Base-by-base conservation (phyloP, 2,113 vertebrate genomes). In the Thunnus thynnus region DNA sequence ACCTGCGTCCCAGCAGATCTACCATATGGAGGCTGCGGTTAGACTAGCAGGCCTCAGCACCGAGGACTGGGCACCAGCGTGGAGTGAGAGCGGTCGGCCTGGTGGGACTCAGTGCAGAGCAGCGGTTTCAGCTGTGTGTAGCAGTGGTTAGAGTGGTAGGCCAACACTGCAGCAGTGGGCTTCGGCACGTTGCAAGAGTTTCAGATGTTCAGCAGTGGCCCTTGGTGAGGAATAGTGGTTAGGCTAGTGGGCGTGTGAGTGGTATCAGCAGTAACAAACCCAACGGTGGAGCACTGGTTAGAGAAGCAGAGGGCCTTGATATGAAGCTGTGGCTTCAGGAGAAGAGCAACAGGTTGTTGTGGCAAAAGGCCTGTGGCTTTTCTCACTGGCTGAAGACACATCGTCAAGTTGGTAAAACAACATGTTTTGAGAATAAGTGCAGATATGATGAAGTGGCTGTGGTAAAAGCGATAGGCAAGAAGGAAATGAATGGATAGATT, bases 1-100 rank as follows among this genome's bases (percentile, higher is more conserved):
- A 95, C 90, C 94, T 94, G 93, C 90, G 88, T 92, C 93, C 94
- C 93, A 88, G 88, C 88, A 93, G 94, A 92, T 92, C 87, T 41
- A 90, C 86, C 92, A 85, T 89, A 90, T 86, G 90, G 89, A 90
- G 87, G 82, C 88, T 89, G 92, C 71, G 91, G 93, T 93, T 89
- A 86, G 84, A 83, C 79, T 48, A 86, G 84, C 82, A 77, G 86
- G 88, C 91, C 88, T 91, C 84, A 76, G 82, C 61, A 18, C 69
- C 1, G 67, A 71, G 62, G 72, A 85, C 83, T 80, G 90, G 88
- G 91, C 90, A 89, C 77, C 79, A 71, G 80, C 41, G 12, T 66
- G 66, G 86, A 90, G 86, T 44, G 82, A 88, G 78, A 86, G 89
- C 48, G 71, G 85, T 89, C 60, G 72, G 83, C 79, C 88, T 87